Evolutionary conservation across 2,797 vertebrate genomes (phyloP).

Genomic region (Poecile montanus): DNA sequence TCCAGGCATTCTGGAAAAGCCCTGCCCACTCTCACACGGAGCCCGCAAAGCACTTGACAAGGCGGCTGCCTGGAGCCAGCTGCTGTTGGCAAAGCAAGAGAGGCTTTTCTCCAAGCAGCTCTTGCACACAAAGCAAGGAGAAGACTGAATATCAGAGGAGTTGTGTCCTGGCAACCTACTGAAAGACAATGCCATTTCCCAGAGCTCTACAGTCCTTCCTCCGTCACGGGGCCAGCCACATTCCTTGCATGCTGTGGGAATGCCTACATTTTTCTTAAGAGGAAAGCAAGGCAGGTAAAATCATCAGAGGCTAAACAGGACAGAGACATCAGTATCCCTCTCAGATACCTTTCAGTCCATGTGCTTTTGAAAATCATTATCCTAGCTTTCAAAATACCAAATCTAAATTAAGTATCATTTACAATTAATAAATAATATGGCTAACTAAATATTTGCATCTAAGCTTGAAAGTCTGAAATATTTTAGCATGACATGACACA

Average conservation of each 20-base stretch:
- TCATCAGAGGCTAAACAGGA: neutral
- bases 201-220: neutral
- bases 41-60: accelerated
- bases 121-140: neutral
- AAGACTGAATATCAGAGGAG: neutral
- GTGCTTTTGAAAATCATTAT: neutral
- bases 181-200: neutral
- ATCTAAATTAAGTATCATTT: neutral
- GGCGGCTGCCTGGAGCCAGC: accelerated
- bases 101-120: neutral
- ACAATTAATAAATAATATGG: neutral
- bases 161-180: neutral
- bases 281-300: neutral
- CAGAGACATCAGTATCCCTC: neutral
- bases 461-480: neutral
- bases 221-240: accelerated
- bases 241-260: neutral
- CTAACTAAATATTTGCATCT: neutral
- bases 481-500: neutral
- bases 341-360: neutral
- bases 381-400: neutral
- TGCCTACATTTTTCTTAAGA: neutral
- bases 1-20: neutral
- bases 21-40: neutral
- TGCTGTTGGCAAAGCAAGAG: neutral